A percentile compares a stretch with the other conserved stretches of the same genome.
These are phyloP conservation scores for Drosophila rubida DNA, from an alignment of 2,888 invertebrate species.

Conservation along the genomic window DNA sequence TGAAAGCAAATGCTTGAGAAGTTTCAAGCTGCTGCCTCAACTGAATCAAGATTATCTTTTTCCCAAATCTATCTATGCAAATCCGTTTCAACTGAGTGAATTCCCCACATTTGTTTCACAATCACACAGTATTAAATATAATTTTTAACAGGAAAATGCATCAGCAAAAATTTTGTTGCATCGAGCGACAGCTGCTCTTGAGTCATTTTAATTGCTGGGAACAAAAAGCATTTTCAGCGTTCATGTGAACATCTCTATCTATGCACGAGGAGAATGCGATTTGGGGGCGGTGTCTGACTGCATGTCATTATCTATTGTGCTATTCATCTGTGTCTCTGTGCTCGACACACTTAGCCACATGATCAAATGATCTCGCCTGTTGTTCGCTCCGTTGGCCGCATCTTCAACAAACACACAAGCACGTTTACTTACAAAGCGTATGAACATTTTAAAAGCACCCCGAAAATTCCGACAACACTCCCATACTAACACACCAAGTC, in stretches of 20 bases:
- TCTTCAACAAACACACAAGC: constrained; percentile 3
- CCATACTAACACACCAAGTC: not conserved
- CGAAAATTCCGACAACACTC: constrained; percentile 13
- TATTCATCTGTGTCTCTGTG: constrained; percentile 10
- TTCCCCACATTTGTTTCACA: not conserved
- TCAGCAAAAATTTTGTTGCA: not conserved
- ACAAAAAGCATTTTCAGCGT: constrained; percentile 22
- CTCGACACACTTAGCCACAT: constrained; percentile 32
- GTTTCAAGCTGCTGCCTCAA: not conserved
- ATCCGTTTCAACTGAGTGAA: not conserved
- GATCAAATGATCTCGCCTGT: constrained; percentile 39
- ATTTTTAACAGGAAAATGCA: not conserved
- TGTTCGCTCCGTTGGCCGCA: constrained; percentile 27
- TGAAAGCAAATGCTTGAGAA: not conserved
- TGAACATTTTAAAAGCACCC: constrained; percentile 30
- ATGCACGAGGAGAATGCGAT: not conserved
- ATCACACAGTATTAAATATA: not conserved
- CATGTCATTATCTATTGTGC: not conserved
- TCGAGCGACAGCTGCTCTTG: constrained; percentile 18
- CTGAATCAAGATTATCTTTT: not conserved
- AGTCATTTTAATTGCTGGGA: constrained; percentile 46
- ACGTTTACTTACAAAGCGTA: not conserved
- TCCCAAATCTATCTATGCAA: not conserved
- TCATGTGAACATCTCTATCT: constrained; percentile 1
- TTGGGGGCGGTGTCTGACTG: constrained; percentile 17